Conservation (phyloP, 2,797 vertebrate species). For the Phoxinus dragarum region DNA sequence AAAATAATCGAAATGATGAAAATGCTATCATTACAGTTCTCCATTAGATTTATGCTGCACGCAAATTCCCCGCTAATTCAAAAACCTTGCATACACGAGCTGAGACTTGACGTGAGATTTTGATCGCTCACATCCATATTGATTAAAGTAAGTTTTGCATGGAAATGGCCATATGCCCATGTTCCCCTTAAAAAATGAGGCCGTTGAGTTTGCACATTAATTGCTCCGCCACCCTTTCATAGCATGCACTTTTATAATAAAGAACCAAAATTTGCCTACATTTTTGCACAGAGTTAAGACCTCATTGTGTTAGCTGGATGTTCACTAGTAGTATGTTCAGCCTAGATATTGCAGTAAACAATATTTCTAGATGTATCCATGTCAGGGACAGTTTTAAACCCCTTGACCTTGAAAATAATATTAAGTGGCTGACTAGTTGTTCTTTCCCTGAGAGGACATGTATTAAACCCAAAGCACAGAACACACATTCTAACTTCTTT, state of each 20-base stretch:
- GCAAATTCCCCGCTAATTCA: too few species aligned
- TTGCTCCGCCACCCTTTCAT: background rate
- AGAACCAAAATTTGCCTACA: background rate
- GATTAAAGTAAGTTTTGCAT: too few species aligned
- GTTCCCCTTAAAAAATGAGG: too few species aligned
- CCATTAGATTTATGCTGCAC: too few species aligned
- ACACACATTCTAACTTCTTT: slow-evolving; percentile 44
- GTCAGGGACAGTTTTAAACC: slow-evolving; percentile 6
- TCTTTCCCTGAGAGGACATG: slow-evolving; percentile 19
- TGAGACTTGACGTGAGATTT: too few species aligned
- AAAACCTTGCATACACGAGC: too few species aligned
- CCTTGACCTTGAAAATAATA: slow-evolving; percentile 25
- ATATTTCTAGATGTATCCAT: slow-evolving; percentile 16
- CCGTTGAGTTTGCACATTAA: background rate
- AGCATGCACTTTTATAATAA: background rate
- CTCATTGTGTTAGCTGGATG: background rate
- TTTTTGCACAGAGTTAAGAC: background rate
- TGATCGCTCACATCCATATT: too few species aligned
- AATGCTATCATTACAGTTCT: too few species aligned
- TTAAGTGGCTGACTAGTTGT: slow-evolving; percentile 25
- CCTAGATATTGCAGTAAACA: slow-evolving; percentile 2
- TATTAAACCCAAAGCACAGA: slow-evolving; percentile 35
- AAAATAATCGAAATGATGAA: too few species aligned
- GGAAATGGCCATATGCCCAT: too few species aligned
- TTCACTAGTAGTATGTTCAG: background rate